phyloP scores from a whole-genome alignment of 1,140 invertebrate genomes.

The Bradysia coprophila region DNA sequence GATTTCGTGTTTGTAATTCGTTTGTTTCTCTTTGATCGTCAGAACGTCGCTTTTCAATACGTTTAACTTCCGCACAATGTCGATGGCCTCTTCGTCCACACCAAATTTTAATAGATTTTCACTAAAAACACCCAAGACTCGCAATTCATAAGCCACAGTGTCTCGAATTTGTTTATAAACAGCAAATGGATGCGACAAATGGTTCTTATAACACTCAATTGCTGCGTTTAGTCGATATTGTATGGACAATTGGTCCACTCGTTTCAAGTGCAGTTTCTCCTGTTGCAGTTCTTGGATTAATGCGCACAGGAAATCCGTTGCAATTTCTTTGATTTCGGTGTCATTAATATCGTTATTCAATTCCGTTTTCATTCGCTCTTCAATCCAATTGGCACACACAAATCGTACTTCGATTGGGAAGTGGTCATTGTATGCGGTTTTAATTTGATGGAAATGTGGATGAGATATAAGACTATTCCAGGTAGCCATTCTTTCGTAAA shows the following conservation, averaged over 20 bases:
- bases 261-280: not conserved
- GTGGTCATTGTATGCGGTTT: conserved; percentile 14
- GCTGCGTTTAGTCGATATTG: not conserved
- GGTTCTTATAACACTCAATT: conserved; percentile 4
- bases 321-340: not conserved
- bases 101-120: not conserved
- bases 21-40: not conserved
- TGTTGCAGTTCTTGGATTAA: not conserved
- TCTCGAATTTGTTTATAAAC: conserved; percentile 1
- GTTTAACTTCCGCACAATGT: not conserved
- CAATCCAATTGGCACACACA: conserved; percentile 20
- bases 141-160: not conserved
- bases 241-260: not conserved
- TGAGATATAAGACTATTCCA: not conserved
- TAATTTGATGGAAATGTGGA: not conserved
- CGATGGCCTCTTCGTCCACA: not conserved
- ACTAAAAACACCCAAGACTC: not conserved
- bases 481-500: no score
- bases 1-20: not conserved
- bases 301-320: not conserved
- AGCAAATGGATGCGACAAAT: not conserved
- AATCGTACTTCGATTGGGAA: conserved; percentile 19
- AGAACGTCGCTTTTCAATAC: not conserved
- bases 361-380: conserved; percentile 21
- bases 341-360: conserved; percentile 1